These are phyloP conservation scores for Gymnobelideus leadbeateri DNA, from an alignment of 2,113 vertebrate species.

Conservation along the genomic window DNA sequence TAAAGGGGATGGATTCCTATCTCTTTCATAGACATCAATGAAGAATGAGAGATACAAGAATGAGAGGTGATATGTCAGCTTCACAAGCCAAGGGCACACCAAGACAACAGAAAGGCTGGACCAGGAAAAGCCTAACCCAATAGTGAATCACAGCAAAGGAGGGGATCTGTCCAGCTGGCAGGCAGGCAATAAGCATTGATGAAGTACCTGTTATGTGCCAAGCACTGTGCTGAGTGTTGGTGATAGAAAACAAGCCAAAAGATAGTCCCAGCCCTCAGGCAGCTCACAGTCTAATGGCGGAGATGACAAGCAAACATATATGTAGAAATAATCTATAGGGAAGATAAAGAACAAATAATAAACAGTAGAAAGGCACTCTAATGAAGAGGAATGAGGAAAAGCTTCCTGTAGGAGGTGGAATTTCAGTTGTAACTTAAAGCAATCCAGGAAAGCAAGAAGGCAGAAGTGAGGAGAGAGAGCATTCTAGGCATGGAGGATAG, in stretches of 20 bases:
- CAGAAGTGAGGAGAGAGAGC: not conserved
- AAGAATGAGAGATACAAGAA: not conserved
- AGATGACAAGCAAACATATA: not conserved
- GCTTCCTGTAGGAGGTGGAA: not conserved
- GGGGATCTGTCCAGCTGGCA: not conserved
- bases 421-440: not conserved
- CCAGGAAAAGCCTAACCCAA: not conserved
- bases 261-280: not conserved
- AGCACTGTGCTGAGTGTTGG: not conserved
- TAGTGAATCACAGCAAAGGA: not conserved
- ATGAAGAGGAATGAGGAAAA: not conserved
- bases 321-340: not conserved
- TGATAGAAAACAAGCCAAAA: not conserved
- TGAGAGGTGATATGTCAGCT: no score
- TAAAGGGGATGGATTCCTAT: not conserved
- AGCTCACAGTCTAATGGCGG: not conserved
- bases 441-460: not conserved
- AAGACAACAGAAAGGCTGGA: not conserved
- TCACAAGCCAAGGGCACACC: not conserved
- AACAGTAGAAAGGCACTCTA: not conserved
- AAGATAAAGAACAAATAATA: not conserved
- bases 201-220: not conserved
- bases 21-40: not conserved
- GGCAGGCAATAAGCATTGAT: not conserved
- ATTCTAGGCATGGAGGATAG: not conserved